A percentile compares a stretch with the other conserved stretches of the same genome.
phyloP scores from a whole-genome alignment of 2,888 invertebrate genomes.

The Coleophora deauratella region DNA sequence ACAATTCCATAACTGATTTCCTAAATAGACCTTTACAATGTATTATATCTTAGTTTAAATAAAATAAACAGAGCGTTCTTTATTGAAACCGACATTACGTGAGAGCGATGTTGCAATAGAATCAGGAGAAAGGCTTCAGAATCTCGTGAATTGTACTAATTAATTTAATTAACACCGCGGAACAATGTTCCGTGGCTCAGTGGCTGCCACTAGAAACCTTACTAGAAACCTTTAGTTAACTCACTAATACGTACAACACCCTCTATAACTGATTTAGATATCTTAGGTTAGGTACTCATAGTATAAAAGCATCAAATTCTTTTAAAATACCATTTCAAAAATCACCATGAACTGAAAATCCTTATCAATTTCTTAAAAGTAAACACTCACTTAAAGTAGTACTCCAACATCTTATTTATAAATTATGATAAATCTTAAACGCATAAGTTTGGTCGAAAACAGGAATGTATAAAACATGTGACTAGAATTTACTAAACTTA shows the following conservation, averaged over 20 bases:
- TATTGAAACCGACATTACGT: conserved; percentile 21
- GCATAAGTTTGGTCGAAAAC: conserved; percentile 69
- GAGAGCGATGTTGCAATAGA: conserved; percentile 24
- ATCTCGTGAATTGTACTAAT: conserved; percentile 52
- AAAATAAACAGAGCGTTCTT: conserved; percentile 6
- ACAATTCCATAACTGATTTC: not conserved
- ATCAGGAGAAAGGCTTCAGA: conserved; percentile 9
- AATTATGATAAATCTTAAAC: conserved; percentile 28
- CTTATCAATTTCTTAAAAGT: conserved; percentile 1
- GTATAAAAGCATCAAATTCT: too few relatives aligned
- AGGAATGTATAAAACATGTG: conserved; percentile 73
- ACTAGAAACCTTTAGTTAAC: too few relatives aligned
- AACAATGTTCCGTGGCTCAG: conserved; percentile 32
- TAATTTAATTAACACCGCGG: conserved; percentile 55
- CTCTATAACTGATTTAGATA: too few relatives aligned
- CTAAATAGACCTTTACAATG: conserved; percentile 2
- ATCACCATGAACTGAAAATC: too few relatives aligned
- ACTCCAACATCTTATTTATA: conserved; percentile 4
- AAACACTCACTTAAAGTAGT: conserved; percentile 1
- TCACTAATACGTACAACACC: too few relatives aligned
- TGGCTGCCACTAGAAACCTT: too few relatives aligned
- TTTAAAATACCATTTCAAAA: too few relatives aligned
- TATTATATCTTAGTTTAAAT: not conserved
- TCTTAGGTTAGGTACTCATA: too few relatives aligned
- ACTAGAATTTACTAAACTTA: conserved; percentile 74